Conservation (phyloP, 2,113 vertebrate genomes). For the Centropristis striata region DNA sequence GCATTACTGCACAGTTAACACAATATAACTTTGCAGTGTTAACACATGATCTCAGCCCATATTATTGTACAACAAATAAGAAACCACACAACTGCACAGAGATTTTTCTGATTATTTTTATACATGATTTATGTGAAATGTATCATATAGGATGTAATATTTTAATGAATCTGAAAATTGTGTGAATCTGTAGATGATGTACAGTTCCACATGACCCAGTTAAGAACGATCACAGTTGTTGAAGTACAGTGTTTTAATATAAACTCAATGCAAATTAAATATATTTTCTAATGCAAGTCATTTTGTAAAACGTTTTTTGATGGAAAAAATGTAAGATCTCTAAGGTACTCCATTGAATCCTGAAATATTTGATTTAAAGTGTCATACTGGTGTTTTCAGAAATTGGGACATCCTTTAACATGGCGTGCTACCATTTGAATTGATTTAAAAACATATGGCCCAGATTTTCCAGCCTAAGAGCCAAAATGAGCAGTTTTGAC, state of each 20-base stretch:
- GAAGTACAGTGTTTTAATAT: not conserved
- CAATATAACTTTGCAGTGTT: too few relatives aligned
- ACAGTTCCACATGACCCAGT: not conserved
- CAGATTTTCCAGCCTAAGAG: too few relatives aligned
- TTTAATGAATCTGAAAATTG: not conserved
- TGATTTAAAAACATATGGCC: too few relatives aligned
- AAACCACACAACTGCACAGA: not conserved
- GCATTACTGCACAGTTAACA: too few relatives aligned
- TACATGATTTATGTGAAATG: not conserved
- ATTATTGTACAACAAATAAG: too few relatives aligned
- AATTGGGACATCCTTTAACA: too few relatives aligned
- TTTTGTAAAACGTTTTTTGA: not conserved
- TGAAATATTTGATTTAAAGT: too few relatives aligned
- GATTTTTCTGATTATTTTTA: not conserved
- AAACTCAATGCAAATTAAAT: not conserved
- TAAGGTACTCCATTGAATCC: not conserved
- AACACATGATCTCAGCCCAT: too few relatives aligned
- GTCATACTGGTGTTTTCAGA: not conserved
- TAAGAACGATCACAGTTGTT: not conserved
- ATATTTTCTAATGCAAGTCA: not conserved
- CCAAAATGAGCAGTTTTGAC: too few relatives aligned
- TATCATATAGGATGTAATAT: not conserved
- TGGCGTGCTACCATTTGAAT: too few relatives aligned
- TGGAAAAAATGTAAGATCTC: too few relatives aligned
- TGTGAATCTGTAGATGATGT: not conserved